phyloP scores from a whole-genome alignment of 2,888 invertebrate genomes.

The Vannuccia rotundouncinata region DNA sequence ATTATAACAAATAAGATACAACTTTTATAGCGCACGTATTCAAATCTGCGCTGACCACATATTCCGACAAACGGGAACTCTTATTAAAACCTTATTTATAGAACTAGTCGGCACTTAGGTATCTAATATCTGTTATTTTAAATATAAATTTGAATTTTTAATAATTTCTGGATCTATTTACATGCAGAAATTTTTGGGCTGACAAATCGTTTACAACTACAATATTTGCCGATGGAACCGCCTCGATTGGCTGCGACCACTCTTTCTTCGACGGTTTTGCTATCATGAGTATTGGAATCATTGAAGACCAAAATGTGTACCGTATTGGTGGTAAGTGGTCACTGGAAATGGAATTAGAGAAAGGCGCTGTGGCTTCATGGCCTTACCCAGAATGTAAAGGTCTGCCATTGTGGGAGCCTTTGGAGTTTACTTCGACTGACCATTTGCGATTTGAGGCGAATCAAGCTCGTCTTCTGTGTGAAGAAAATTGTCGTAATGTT shows the following conservation, averaged over 20 bases:
- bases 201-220: conserved; percentile 61
- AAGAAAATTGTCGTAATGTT: not conserved
- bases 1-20: too few species aligned
- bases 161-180: too few species aligned
- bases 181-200: conserved; percentile 59
- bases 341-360: not conserved
- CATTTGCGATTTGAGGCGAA: not conserved
- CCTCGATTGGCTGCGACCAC: conserved; percentile 58
- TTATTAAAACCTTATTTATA: too few species aligned
- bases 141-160: too few species aligned
- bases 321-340: conserved; percentile 40
- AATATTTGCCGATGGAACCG: conserved; percentile 60
- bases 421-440: conserved; percentile 53
- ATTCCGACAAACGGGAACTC: too few species aligned
- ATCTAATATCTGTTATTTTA: too few species aligned
- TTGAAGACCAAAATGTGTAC: conserved; percentile 44
- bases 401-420: conserved; percentile 53
- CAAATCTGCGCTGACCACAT: too few species aligned
- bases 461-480: not conserved
- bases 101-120: too few species aligned
- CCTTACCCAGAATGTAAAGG: conserved; percentile 13
- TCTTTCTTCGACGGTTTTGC: conserved; percentile 59
- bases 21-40: too few species aligned
- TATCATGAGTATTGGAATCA: conserved; percentile 52
- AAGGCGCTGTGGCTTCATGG: not conserved